Conservation (phyloP, 2,797 vertebrate genomes). For the Melanotaenia parkinsoni region DNA sequence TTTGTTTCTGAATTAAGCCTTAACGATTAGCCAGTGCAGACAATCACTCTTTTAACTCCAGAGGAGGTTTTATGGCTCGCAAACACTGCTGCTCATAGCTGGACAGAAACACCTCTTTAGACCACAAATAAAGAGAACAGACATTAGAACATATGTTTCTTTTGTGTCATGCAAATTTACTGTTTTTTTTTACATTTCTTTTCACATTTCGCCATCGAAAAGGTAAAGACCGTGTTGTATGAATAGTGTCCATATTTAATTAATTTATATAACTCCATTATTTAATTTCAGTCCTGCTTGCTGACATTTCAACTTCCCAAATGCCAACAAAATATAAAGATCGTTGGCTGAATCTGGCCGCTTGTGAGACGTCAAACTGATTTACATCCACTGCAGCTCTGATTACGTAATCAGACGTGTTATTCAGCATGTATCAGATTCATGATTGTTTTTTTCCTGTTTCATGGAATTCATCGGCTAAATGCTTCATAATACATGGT, state of each 20-base stretch:
- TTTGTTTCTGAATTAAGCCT: too few species aligned
- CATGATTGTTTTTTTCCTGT: constrained; percentile 7
- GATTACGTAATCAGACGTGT: constrained; percentile 38
- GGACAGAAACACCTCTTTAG: neutral
- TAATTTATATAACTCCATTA: neutral
- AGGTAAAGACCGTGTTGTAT: constrained; percentile 9
- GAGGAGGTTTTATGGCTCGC: too few species aligned
- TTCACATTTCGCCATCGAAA: neutral
- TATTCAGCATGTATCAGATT: constrained; percentile 32
- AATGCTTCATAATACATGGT: constrained; percentile 14
- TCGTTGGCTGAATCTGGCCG: constrained; percentile 4
- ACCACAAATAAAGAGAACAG: constrained; percentile 10
- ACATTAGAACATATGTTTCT: constrained; percentile 1
- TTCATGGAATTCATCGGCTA: constrained; percentile 20
- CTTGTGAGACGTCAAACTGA: constrained; percentile 18
- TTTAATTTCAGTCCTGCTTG: neutral
- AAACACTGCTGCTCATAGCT: too few species aligned
- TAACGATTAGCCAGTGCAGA: too few species aligned
- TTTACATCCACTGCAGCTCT: constrained; percentile 28
- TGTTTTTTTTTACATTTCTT: constrained; percentile 1
- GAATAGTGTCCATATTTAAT: constrained; percentile 15
- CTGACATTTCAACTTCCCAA: constrained; percentile 1
- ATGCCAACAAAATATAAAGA: constrained; percentile 32
- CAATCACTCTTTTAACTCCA: too few species aligned
- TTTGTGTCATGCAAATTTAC: neutral